These are phyloP conservation scores for Sinella curviseta DNA, from an alignment of 1,140 invertebrate species.

Conservation along the genomic window DNA sequence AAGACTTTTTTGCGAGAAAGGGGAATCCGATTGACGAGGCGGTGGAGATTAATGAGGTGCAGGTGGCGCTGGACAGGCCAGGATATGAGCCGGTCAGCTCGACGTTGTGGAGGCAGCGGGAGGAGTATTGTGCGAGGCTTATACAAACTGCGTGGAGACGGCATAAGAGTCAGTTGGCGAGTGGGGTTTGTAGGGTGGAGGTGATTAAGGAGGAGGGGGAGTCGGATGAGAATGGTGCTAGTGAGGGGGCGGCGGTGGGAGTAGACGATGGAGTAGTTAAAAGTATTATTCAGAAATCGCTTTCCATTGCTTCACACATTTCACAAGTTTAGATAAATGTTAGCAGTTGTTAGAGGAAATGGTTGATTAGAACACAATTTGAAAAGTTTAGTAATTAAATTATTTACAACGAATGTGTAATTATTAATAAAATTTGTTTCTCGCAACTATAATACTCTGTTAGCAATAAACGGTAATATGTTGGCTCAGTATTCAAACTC, in stretches of 20 bases:
- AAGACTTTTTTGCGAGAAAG: constrained; percentile 94
- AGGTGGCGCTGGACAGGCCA: constrained; percentile 71
- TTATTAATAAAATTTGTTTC: no score
- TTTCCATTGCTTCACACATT: constrained; percentile 73
- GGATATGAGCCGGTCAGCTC: constrained; percentile 91
- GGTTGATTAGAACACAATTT: no score
- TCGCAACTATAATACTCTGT: no score
- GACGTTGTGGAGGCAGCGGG: constrained; percentile 82
- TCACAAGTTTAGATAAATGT: constrained; percentile 82
- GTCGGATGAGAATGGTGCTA: constrained; percentile 42
- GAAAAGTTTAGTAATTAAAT: no score
- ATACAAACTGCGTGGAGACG: constrained; percentile 92
- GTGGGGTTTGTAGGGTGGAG: constrained; percentile 57
- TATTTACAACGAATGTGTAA: no score
- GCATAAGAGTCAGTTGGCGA: constrained; percentile 73
- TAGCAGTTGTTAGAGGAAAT: no score
- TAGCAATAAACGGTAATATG: no score
- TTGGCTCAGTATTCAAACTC: no score
- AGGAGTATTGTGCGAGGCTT: constrained; percentile 89
- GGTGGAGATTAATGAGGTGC: constrained; percentile 73
- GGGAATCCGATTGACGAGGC: constrained; percentile 87
- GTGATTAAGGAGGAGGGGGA: constrained; percentile 35
- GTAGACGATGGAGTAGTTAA: constrained; percentile 56
- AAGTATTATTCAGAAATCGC: constrained; percentile 81
- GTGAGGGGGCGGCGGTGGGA: constrained; percentile 30